phyloP scores from a whole-genome alignment of 2,797 vertebrate genomes.

The Thamnophis elegans region DNA sequence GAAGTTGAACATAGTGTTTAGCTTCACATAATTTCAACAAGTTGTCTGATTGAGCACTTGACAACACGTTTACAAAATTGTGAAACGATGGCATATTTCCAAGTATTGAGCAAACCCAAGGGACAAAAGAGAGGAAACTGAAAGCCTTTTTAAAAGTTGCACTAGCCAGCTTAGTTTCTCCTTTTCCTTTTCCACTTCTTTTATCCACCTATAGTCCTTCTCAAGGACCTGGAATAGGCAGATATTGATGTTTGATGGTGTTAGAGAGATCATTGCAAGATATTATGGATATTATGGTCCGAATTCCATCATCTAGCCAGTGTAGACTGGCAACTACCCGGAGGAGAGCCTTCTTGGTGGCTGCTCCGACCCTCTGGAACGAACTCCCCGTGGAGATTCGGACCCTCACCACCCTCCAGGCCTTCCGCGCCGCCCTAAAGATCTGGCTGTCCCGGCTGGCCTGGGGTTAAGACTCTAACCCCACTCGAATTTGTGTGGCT shows the following conservation, averaged over 20 bases:
- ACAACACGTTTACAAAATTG: background rate
- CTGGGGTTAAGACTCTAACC: too few relatives aligned
- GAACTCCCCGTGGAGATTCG: too few relatives aligned
- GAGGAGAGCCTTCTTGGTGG: too few relatives aligned
- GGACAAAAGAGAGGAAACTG: background rate
- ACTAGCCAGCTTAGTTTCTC: background rate
- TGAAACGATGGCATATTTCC: background rate
- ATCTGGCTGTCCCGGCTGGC: too few relatives aligned
- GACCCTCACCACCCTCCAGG: too few relatives aligned
- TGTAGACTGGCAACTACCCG: too few relatives aligned
- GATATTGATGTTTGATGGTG: background rate
- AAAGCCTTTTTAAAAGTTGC: background rate
- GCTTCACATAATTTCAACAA: background rate
- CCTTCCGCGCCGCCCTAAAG: too few relatives aligned
- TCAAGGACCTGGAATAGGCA: background rate
- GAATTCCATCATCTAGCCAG: too few relatives aligned
- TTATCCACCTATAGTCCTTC: background rate
- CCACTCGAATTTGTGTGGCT: too few relatives aligned
- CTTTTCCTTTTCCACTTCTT: background rate
- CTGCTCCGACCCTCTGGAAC: too few relatives aligned
- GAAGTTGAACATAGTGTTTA: background rate
- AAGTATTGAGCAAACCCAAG: background rate
- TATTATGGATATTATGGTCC: too few relatives aligned
- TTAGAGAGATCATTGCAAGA: background rate
- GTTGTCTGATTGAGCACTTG: background rate